phyloP scores from a whole-genome alignment of 30 jellyfish, hydroid and myxozoan species.

The Calvadosia cruxmelitensis region DNA sequence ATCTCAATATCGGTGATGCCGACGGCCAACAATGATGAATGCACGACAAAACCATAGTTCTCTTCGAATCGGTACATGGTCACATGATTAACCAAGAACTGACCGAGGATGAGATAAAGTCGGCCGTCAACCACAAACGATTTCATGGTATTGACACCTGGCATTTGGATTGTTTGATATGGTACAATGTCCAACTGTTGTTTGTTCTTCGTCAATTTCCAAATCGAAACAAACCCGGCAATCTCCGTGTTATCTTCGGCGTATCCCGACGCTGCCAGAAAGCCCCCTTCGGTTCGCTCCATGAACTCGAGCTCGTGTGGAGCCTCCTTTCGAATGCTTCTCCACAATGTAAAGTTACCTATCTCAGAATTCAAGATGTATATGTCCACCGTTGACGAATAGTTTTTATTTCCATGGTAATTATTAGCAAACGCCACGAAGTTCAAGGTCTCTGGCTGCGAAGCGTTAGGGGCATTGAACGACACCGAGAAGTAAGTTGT shows the following conservation, averaged over 20 bases:
- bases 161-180: conserved; percentile 23
- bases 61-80: conserved; percentile 25
- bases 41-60: conserved; percentile 19
- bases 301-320: conserved; percentile 47
- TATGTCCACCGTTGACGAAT: conserved; percentile 35
- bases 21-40: conserved; percentile 33
- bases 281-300: conserved; percentile 1
- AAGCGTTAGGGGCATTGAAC: not conserved
- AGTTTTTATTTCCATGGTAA: not conserved
- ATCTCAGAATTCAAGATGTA: conserved; percentile 11
- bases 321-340: conserved; percentile 8
- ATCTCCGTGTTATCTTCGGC: conserved; percentile 6
- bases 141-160: conserved; percentile 36
- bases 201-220: conserved; percentile 15
- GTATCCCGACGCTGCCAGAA: conserved; percentile 30
- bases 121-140: conserved; percentile 13
- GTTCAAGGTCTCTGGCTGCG: conserved; percentile 2
- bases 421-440: conserved; percentile 36
- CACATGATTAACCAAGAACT: conserved; percentile 23
- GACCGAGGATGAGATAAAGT: conserved; percentile 46
- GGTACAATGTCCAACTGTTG: not conserved
- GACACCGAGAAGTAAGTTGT: conserved; percentile 7
- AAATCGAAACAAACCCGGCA: conserved; percentile 11
- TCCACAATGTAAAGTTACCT: conserved; percentile 13
- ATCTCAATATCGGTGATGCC: conserved; percentile 54